Conservation (phyloP, 2,888 invertebrate species). For the Drosophila colorata region DNA sequence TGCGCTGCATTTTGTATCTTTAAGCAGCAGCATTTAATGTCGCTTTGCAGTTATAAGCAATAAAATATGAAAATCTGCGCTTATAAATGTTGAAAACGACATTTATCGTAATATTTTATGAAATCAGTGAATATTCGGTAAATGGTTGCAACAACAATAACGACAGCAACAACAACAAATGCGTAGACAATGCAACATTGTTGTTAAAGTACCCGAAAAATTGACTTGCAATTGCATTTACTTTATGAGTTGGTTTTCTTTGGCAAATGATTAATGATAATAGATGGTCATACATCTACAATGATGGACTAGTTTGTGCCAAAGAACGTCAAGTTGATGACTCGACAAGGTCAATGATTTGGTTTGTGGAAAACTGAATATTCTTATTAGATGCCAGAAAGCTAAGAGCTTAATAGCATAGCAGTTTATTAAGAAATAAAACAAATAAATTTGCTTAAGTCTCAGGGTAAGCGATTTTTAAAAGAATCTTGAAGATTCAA, state of each 20-base stretch:
- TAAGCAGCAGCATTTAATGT: conserved; percentile 82
- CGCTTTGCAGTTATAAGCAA: conserved; percentile 81
- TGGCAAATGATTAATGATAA: conserved; percentile 35
- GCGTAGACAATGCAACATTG: conserved; percentile 57
- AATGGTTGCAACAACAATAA: conserved; percentile 30
- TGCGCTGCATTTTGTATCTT: conserved; percentile 68
- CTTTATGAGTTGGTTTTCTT: conserved; percentile 22
- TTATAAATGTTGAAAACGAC: conserved; percentile 70
- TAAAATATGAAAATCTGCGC: conserved; percentile 76
- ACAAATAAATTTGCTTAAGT: not conserved
- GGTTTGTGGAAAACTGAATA: too few species aligned
- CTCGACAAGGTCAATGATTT: conserved; percentile 32
- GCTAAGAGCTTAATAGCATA: too few species aligned
- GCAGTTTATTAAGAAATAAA: too few species aligned
- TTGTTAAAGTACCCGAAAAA: conserved; percentile 38
- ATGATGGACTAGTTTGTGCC: conserved; percentile 23
- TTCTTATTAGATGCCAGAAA: not conserved
- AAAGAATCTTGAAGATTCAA: too few species aligned
- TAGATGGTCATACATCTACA: conserved; percentile 16
- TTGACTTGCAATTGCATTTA: conserved; percentile 56
- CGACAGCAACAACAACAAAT: conserved; percentile 24
- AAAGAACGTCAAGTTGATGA: not conserved
- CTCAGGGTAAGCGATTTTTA: too few species aligned
- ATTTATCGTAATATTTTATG: conserved; percentile 80
- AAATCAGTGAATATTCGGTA: conserved; percentile 73